phyloP scores from a whole-genome alignment of 2,797 vertebrate species.

The Lagothrix lagotricha region DNA sequence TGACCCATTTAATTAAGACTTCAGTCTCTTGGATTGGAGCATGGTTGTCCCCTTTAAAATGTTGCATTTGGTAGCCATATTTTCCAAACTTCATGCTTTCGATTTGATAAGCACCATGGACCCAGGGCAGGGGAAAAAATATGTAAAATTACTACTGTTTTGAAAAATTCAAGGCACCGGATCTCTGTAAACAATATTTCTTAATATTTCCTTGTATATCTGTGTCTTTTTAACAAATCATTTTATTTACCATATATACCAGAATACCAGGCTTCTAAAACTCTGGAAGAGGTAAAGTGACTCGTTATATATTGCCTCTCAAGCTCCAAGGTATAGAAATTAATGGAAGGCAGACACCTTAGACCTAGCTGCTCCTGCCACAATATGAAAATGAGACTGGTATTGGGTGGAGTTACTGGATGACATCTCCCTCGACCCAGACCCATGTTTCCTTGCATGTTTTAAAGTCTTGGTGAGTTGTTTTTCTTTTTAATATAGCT shows the following conservation, averaged over 20 bases:
- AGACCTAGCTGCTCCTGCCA: not conserved
- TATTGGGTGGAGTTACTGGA: not conserved
- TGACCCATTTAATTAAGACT: constrained; percentile 63
- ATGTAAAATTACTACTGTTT: not conserved
- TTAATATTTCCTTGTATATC: not conserved
- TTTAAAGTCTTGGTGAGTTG: constrained; percentile 2
- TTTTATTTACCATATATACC: not conserved
- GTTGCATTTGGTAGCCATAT: not conserved
- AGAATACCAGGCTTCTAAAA: not conserved
- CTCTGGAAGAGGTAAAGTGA: not conserved
- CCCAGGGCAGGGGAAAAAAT: not conserved
- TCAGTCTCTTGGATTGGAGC: not conserved
- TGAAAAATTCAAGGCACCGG: not conserved
- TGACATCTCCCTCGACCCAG: not conserved
- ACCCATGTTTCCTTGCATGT: not conserved
- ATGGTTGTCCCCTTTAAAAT: constrained; percentile 22
- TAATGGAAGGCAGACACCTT: not conserved
- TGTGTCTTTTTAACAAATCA: not conserved
- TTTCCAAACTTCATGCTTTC: not conserved
- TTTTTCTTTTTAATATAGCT: constrained; percentile 63
- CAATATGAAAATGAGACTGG: not conserved
- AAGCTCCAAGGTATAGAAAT: not conserved
- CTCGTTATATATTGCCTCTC: not conserved
- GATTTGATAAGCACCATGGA: not conserved
- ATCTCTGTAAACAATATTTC: not conserved